Evolutionary conservation across 53 echinoderm and acorn worm genomes (phyloP).

Genomic region (Apostichopus leukothele): DNA sequence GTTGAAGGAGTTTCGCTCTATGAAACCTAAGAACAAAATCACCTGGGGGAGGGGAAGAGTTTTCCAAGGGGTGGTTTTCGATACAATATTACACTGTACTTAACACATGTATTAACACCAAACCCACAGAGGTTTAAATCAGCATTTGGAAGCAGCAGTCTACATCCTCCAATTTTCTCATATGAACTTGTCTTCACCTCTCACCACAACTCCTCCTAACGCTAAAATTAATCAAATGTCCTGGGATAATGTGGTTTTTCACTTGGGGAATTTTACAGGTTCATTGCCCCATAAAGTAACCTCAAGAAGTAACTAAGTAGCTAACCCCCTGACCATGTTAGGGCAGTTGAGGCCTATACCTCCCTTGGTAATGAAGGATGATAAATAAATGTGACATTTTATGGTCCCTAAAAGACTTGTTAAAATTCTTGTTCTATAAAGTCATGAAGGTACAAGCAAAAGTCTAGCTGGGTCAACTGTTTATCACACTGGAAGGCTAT

Average conservation of each 20-base stretch:
- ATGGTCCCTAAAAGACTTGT: neutral
- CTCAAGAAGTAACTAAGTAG: neutral
- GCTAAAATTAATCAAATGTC: neutral
- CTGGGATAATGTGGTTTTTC: neutral
- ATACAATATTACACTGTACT: too few species aligned
- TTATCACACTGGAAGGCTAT: too few species aligned
- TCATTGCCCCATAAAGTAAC: neutral
- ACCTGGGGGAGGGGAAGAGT: too few species aligned
- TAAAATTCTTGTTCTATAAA: neutral
- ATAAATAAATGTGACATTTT: slow-evolving; percentile 3
- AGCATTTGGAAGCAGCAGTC: too few species aligned
- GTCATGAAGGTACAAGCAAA: too few species aligned
- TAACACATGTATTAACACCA: too few species aligned
- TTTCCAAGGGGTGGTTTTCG: too few species aligned
- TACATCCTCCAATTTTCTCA: too few species aligned
- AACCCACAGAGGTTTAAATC: too few species aligned
- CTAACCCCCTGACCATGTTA: neutral
- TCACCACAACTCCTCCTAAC: neutral
- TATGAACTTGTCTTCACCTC: neutral
- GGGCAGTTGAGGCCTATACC: neutral
- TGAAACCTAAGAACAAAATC: too few species aligned
- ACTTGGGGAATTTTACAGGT: neutral
- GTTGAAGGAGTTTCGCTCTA: too few species aligned
- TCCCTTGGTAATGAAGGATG: neutral
- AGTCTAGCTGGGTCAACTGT: too few species aligned